Evolutionary conservation across 2,113 vertebrate species (phyloP).

Genomic region (Hystrix brachyura): DNA sequence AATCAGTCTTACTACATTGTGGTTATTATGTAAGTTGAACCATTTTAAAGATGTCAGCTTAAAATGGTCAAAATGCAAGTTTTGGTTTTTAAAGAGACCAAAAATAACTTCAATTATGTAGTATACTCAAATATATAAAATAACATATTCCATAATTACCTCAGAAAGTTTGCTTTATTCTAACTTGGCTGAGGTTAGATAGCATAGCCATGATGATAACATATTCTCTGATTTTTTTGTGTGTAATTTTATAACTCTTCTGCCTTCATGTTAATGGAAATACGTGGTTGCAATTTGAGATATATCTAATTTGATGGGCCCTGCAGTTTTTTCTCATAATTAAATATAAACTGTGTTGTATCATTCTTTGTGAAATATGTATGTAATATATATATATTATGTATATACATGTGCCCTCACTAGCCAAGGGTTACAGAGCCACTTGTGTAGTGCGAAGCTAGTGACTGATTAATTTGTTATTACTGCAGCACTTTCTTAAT

Average conservation of each 20-base stretch:
- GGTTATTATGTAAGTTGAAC: neutral
- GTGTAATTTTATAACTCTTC: neutral
- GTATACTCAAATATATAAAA: conserved; percentile 10
- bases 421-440: neutral
- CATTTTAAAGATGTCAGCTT: conserved; percentile 27
- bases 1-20: neutral
- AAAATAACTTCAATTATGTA: conserved; percentile 21
- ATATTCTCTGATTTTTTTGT: neutral
- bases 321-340: neutral
- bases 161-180: conserved; percentile 2
- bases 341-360: neutral
- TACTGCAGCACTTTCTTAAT: neutral
- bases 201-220: neutral
- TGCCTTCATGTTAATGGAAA: neutral
- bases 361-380: conserved; percentile 48
- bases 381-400: neutral
- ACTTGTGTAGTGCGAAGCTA: neutral
- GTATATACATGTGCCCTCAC: too few species aligned
- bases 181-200: neutral
- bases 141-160: neutral
- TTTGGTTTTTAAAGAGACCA: conserved; percentile 13
- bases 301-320: neutral
- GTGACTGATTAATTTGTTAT: neutral
- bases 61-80: conserved; percentile 32
- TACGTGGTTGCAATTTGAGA: neutral